Base-by-base conservation (phyloP, 2,797 vertebrate genomes). In the Sebastes kiyomatsui region DNA sequence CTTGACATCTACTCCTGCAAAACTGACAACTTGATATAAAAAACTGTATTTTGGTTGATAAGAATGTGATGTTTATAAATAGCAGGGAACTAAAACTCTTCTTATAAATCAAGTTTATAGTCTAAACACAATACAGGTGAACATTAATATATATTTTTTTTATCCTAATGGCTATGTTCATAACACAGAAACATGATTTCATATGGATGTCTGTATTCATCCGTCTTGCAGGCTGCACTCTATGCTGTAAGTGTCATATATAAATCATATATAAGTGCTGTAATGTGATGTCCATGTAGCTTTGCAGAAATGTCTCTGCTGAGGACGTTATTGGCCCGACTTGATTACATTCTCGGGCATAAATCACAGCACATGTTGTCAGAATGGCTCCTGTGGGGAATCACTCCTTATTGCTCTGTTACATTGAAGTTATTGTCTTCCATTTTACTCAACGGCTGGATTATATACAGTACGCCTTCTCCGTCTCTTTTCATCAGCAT, bases 371-470 rank as follows among this genome's bases (percentile, higher is more conserved):
- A 23, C 77, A 82, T 64, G 74, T 67, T 81, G 88, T 86, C 78
- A 87, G 79, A 66, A 84, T 79, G 80, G 68, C 78, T 90, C 90
- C 87, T 74, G 74, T 70, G 88, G 88, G 89, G 81, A 87, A 88
- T 87, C 68, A 64, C 52, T 75, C 70, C 59, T 87, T 88, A 89
- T 88, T 90, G 81, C 87, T 81, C 60, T 80, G 73, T 82, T 80
- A 72, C 78, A 30, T 52, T 62, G 55, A 84, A 83, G 76, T 80
- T 85, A 88, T 88, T 84, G 83, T 86, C 76, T 77, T 87, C 58
- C 35, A 35, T 82, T 54, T 67, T 58, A 66, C 58, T 61, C 59
- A 65, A 42, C 52, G 68, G 46, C 28, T 46, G 81, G n/a, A 59
- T 67, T 58, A 58, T 14, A 56, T 54, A 68, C 59, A 58, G 60